These are phyloP conservation scores for Hirudo medicinalis DNA, from an alignment of 1,140 invertebrate species.

Conservation along the genomic window DNA sequence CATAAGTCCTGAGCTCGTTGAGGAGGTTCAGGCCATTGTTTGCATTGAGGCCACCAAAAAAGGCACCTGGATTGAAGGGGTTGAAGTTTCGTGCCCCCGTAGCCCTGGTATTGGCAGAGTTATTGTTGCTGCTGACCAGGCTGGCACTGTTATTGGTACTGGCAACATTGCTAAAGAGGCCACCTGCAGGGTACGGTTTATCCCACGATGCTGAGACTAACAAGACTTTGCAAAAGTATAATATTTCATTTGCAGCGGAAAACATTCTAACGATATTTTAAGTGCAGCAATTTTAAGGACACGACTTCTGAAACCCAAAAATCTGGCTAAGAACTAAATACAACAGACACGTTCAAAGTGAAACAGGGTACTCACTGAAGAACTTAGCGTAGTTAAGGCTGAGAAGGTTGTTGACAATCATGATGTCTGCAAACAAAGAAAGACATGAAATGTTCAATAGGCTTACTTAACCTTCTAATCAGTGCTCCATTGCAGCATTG, in stretches of 20 bases:
- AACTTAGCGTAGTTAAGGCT: slow-evolving; percentile 1
- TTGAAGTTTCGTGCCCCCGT: not conserved
- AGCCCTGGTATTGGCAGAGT: not conserved
- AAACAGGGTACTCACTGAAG: not conserved
- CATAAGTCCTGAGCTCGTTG: not conserved
- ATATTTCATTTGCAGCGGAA: too few species aligned
- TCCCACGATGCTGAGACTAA: too few species aligned
- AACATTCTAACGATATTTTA: too few species aligned
- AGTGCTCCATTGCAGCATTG: not conserved
- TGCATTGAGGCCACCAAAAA: not conserved
- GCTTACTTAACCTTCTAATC: too few species aligned
- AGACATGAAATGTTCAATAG: not conserved
- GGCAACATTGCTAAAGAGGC: not conserved
- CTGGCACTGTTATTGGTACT: not conserved
- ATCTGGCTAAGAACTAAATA: too few species aligned
- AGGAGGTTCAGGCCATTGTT: slow-evolving; percentile 3
- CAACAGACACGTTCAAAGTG: not conserved
- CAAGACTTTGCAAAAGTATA: too few species aligned
- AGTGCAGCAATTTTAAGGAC: too few species aligned
- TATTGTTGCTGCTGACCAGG: slow-evolving; percentile 3
- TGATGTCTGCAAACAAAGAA: not conserved
- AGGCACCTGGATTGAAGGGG: slow-evolving; percentile 2
- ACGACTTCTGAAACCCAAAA: too few species aligned
- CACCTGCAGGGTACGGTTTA: not conserved
- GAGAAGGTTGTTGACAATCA: not conserved